These are phyloP conservation scores for Yponomeuta sedellus DNA, from an alignment of 2,888 invertebrate species.

Conservation along the genomic window DNA sequence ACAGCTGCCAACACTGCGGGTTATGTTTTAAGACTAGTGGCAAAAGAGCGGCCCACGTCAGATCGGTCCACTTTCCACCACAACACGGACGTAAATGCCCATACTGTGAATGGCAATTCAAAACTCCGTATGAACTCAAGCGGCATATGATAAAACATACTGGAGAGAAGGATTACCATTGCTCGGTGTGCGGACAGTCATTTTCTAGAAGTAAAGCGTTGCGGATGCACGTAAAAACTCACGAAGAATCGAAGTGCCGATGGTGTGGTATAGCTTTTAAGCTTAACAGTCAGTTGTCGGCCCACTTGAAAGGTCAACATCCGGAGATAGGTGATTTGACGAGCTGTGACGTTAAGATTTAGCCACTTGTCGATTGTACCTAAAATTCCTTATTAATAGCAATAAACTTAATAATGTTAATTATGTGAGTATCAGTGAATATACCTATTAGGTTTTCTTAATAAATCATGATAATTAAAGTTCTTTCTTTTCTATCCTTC, in stretches of 20 bases:
- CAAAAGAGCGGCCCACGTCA: constrained; percentile 51
- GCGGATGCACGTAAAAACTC: constrained; percentile 50
- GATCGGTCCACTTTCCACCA: constrained; percentile 51
- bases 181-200: constrained; percentile 51
- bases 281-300: constrained; percentile 35
- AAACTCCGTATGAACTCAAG: constrained; percentile 56
- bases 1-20: constrained; percentile 55
- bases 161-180: constrained; percentile 51
- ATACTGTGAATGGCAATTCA: constrained; percentile 60
- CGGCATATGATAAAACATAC: constrained; percentile 60
- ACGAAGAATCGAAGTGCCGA: constrained; percentile 48
- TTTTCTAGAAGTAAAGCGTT: constrained; percentile 51
- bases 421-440: neutral
- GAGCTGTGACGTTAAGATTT: constrained; percentile 22
- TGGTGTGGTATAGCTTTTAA: constrained; percentile 45
- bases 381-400: neutral
- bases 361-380: neutral
- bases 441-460: neutral
- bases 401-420: neutral
- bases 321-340: constrained; percentile 35
- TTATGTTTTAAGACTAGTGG: constrained; percentile 59
- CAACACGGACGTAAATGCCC: constrained; percentile 44
- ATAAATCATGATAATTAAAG: neutral
- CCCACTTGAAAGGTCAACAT: constrained; percentile 41
- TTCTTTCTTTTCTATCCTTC: neutral